Evolutionary conservation across 2,888 invertebrate species (phyloP).

Genomic region (Tinea trinotella): DNA sequence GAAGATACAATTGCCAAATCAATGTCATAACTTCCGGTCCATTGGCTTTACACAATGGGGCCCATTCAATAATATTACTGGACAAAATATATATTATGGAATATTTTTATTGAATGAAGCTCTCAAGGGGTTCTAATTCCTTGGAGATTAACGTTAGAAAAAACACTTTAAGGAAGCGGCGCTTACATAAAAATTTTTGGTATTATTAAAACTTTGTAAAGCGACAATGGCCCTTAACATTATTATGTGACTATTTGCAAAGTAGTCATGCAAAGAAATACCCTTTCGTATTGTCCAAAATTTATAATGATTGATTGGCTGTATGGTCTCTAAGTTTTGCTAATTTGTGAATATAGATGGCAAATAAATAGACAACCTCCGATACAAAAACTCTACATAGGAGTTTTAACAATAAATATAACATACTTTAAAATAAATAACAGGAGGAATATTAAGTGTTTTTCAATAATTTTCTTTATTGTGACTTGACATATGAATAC

Average conservation of each 20-base stretch:
- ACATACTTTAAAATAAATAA: too few relatives aligned
- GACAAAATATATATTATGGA: constrained; percentile 31
- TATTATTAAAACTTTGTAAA: not conserved
- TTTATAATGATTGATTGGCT: constrained; percentile 1
- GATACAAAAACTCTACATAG: too few relatives aligned
- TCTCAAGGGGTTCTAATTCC: constrained; percentile 38
- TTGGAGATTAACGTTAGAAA: constrained; percentile 44
- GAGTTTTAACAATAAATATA: too few relatives aligned
- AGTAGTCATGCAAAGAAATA: constrained; percentile 2
- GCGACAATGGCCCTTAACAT: not conserved
- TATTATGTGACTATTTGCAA: not conserved
- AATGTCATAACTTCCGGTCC: constrained; percentile 50
- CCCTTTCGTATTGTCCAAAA: not conserved
- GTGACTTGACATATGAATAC: too few relatives aligned
- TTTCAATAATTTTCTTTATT: too few relatives aligned
- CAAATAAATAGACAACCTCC: too few relatives aligned
- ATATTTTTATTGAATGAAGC: constrained; percentile 5
- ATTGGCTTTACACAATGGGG: constrained; percentile 47
- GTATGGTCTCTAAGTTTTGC: not conserved
- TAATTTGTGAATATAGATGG: too few relatives aligned
- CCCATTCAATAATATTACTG: constrained; percentile 44
- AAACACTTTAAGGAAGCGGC: constrained; percentile 54
- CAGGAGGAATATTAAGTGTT: too few relatives aligned
- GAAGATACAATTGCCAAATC: not conserved
- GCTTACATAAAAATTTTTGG: constrained; percentile 27